Base-by-base conservation (phyloP, 2,888 invertebrate genomes). In the Drosophila paranaensis region DNA sequence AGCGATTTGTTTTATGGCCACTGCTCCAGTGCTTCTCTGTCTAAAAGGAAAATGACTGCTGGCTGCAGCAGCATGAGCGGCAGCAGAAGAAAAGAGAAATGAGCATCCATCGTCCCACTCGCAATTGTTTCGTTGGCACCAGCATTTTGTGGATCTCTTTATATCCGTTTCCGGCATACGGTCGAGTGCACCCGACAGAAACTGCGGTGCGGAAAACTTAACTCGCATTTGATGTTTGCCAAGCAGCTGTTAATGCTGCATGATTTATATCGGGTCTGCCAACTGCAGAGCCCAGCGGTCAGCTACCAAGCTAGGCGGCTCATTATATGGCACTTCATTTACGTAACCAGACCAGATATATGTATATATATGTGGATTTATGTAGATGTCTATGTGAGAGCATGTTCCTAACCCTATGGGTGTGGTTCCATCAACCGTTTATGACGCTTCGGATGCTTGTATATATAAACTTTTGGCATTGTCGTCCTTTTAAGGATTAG, bases 221-320 rank as follows among this genome's bases (percentile, higher is more conserved):
- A 89, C 89, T 85, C 74, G 74, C 74, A 88, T 89, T 86, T 90
- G 81, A 88, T 91, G 87, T 89, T 50, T 81, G 81, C 85, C 83
- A 83, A 91, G 88, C 91, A 90, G 91, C 90, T 91, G 91, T 90
- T 91, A 90, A 91, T 91, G 87, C 83, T 83, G 85, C 83, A 87
- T 91, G 91, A 90, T 91, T 90, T 91, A 90, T 90, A 77, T 81
- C 58, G 46, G 65, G 54, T 42, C 53, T 63, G 76, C 70, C 79
- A 79, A 51, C 56, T 60, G 42, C 74, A 71, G 71, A 65, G 13
- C 43, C 58, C 63, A 50, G 60, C 61, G 76, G 71, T 60, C 77
- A 75, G 45, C 53, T 69, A 68, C 45, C 53, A 37, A 39, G 42
- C 65, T 33, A 50, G 67, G 16, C 68, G 71, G 77, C 88, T 85